Evolutionary conservation across 2,888 invertebrate genomes (phyloP).

Genomic region (Lycophotia porphyrea): DNA sequence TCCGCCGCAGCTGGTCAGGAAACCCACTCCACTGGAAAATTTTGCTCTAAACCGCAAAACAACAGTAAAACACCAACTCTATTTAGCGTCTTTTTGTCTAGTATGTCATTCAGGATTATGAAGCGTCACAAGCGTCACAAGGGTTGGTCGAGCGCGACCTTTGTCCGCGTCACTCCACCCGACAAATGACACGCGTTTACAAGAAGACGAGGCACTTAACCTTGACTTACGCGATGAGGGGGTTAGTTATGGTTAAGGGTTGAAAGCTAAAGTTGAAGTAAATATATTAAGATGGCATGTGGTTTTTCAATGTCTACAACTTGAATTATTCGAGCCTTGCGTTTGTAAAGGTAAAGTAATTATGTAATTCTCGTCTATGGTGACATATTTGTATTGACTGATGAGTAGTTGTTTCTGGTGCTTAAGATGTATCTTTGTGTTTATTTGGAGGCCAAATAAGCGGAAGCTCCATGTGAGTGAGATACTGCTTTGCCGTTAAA

Average conservation of each 20-base stretch:
- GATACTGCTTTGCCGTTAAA: neutral
- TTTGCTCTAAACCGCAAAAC: conserved; percentile 1
- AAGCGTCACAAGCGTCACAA: conserved; percentile 25
- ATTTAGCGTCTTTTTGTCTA: conserved; percentile 29
- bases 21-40: neutral
- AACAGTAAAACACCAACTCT: neutral
- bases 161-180: conserved; percentile 26
- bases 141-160: conserved; percentile 39
- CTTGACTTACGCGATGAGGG: conserved; percentile 35
- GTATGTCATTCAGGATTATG: conserved; percentile 38
- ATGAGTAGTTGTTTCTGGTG: neutral
- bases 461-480: neutral
- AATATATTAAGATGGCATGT: conserved; percentile 5
- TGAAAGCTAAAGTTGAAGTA: conserved; percentile 2
- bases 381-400: neutral
- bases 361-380: neutral
- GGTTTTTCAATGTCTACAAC: neutral
- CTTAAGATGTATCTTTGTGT: too few species aligned
- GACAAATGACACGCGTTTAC: conserved; percentile 45
- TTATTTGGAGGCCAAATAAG: neutral
- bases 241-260: conserved; percentile 28
- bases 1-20: neutral
- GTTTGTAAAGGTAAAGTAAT: neutral
- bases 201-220: conserved; percentile 27
- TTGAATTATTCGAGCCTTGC: neutral